Evolutionary conservation across 1,140 invertebrate genomes (phyloP), one percentile per base, ranked within the genome.

Genomic region (Rhizoglyphus robini): DNA sequence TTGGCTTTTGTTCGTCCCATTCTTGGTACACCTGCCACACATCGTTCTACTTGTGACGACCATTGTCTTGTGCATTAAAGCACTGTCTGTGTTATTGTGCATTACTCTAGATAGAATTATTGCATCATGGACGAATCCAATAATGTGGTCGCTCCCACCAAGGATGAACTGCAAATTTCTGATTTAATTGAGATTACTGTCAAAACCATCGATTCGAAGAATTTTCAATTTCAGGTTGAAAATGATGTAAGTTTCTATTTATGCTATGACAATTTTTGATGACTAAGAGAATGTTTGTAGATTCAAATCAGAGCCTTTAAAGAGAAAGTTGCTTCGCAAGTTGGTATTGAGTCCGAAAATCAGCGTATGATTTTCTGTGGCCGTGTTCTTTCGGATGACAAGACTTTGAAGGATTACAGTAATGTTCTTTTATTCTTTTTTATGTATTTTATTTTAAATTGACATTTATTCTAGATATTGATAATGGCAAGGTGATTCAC

Each of bases 291-390:
- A 46, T 46, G 8, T 76, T 79, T 64, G 1, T 76, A 93, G 90
- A 84, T 84, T 46, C 92, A 88, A 38, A 87, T 96, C 27, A 81
- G 82, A 63, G 81, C 88, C 72, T 88, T 95, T 70, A 96, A 96
- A 78, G 84, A 88, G 70, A 80, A 84, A 70, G 91, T 95, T 70
- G 81, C 83, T 15, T 82, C 83, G 59, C 48, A 65, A 48, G 67
- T 73, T 15, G 83, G 82, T 63, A 86, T 95, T 69, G 76, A 86
- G 34, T 83, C 84, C 30, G 85, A 88, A 64, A 83, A 84, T 25
- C 90, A 95, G 73, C 81, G 91, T 67, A 81, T 96, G 30, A 96
- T 96, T 68, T 95, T 90, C 76, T 92, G 88, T 77, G 91, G 92
- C 13, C 79, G 88, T 75, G 89, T 96, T 63, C 77, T 96, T 49